These are phyloP conservation scores for Anomalospiza imberbis DNA, from an alignment of 2,797 vertebrate genomes.

Conservation along the genomic window DNA sequence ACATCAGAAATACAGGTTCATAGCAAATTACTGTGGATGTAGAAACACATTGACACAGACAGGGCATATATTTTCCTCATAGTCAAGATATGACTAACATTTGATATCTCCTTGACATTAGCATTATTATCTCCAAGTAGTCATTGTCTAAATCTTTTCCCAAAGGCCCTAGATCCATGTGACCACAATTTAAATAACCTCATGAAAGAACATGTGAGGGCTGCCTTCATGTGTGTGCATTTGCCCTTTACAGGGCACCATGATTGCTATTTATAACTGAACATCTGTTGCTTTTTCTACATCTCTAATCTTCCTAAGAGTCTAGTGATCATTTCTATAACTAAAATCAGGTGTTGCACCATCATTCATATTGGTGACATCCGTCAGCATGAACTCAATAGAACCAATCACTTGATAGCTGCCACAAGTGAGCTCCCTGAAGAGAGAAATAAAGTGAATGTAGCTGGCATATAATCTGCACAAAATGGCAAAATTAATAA, in stretches of 20 bases:
- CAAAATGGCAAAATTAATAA: not conserved
- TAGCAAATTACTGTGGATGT: not conserved
- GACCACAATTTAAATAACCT: not conserved
- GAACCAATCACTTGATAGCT: not conserved
- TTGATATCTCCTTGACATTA: not conserved
- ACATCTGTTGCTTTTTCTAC: not conserved
- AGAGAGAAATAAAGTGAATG: not conserved
- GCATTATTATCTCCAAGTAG: not conserved
- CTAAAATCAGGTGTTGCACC: not conserved
- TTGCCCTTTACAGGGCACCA: not conserved
- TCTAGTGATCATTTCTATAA: not conserved
- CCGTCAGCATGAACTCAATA: not conserved
- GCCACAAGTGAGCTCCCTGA: not conserved
- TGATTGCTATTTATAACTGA: not conserved
- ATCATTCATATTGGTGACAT: not conserved
- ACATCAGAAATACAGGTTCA: not conserved
- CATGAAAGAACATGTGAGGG: not conserved
- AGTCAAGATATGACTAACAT: not conserved
- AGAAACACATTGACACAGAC: not conserved
- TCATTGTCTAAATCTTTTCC: not conserved
- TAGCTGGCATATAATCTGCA: not conserved
- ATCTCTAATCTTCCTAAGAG: not conserved
- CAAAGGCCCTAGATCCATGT: not conserved
- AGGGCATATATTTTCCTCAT: not conserved
- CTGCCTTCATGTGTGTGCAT: not conserved